phyloP scores from a whole-genome alignment of 2,888 invertebrate genomes.

The Rotaria socialis region DNA sequence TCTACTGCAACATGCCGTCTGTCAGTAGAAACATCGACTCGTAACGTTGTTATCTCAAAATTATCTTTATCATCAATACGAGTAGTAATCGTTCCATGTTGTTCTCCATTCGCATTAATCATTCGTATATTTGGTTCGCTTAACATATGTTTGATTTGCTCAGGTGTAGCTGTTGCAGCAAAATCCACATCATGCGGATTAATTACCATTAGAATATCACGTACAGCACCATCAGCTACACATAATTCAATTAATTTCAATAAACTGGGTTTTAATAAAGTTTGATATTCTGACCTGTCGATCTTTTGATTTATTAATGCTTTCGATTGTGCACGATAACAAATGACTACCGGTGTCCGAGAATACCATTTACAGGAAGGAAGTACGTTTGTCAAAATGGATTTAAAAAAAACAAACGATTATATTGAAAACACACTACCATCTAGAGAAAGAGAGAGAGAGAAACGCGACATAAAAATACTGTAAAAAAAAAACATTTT shows the following conservation, averaged over 20 bases:
- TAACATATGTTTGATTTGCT: constrained; percentile 82
- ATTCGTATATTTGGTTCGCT: constrained; percentile 75
- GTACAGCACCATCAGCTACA: constrained; percentile 92
- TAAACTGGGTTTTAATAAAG: background rate
- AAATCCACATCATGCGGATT: constrained; percentile 79
- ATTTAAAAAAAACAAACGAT: background rate
- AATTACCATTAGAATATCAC: constrained; percentile 63
- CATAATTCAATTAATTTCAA: constrained; percentile 62
- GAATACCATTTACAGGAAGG: background rate
- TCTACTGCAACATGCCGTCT: constrained; percentile 90
- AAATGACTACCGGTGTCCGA: background rate
- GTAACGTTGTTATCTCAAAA: constrained; percentile 72
- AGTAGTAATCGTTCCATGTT: constrained; percentile 74
- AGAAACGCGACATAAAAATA: no score
- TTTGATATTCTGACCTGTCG: background rate
- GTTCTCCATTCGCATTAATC: constrained; percentile 72
- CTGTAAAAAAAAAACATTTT: no score
- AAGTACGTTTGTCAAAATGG: background rate
- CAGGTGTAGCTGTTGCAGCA: constrained; percentile 91
- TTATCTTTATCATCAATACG: constrained; percentile 76
- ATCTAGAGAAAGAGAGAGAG: background rate
- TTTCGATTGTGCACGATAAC: constrained; percentile 1
- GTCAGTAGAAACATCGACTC: constrained; percentile 84
- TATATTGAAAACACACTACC: background rate
- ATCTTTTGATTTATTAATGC: background rate